A percentile compares a stretch with the other conserved stretches of the same genome.
These are phyloP conservation scores for Salticus scenicus DNA, from an alignment of 2,888 invertebrate genomes.

Conservation along the genomic window DNA sequence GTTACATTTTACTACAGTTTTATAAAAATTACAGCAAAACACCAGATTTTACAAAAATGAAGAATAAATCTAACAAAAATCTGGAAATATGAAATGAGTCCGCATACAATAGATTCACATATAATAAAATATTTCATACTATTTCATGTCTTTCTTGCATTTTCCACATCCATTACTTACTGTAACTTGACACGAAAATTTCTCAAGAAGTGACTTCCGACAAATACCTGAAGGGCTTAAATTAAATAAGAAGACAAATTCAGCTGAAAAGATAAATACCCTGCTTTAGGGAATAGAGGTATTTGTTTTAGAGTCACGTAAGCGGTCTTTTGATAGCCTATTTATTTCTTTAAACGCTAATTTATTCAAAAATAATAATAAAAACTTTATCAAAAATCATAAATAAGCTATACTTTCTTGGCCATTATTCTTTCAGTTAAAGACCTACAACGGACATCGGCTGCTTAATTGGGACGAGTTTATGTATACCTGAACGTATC, in stretches of 20 bases:
- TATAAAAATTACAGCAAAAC: no score
- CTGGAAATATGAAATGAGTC: no score
- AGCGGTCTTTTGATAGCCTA: neutral
- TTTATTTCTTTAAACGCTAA: neutral
- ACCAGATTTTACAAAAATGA: no score
- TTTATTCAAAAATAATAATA: constrained; percentile 1
- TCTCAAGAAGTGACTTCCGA: no score
- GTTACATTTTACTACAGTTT: no score
- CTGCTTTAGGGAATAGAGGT: neutral
- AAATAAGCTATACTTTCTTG: neutral
- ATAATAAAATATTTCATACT: no score
- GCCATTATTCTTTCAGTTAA: neutral
- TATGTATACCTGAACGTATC: neutral
- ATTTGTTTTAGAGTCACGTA: neutral
- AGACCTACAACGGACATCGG: neutral
- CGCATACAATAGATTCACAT: no score
- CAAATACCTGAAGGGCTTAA: neutral
- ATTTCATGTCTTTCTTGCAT: no score
- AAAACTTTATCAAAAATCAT: neutral
- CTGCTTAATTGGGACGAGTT: neutral
- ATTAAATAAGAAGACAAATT: neutral
- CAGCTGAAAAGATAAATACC: neutral
- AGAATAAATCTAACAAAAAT: no score
- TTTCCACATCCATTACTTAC: no score
- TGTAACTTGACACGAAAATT: no score